phyloP scores from a whole-genome alignment of 1,140 invertebrate species.

The Ptiloglossa arizonensis region DNA sequence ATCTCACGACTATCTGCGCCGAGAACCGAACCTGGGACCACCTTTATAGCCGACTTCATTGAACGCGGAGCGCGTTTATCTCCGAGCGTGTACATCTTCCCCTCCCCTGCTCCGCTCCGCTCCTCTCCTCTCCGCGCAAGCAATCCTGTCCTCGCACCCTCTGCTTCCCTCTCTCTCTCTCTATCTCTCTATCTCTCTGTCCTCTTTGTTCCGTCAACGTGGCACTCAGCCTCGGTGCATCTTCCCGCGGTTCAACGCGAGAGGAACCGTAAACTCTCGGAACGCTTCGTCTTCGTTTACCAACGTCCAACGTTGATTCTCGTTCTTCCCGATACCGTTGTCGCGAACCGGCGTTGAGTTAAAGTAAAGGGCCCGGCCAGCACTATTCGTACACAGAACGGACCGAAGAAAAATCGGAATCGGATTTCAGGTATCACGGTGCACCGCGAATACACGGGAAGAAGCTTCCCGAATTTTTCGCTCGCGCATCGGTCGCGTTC shows the following conservation, averaged over 20 bases:
- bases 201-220: slow-evolving; percentile 31
- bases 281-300: slow-evolving; percentile 64
- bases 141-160: slow-evolving; percentile 57
- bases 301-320: slow-evolving; percentile 53
- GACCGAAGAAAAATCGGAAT: not conserved
- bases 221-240: slow-evolving; percentile 40
- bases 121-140: slow-evolving; percentile 35
- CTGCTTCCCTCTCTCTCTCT: slow-evolving; percentile 22
- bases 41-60: slow-evolving; percentile 74
- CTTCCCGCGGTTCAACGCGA: slow-evolving; percentile 28
- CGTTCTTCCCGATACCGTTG: slow-evolving; percentile 38
- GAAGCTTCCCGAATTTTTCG: not conserved
- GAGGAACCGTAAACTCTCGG: slow-evolving; percentile 43
- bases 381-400: slow-evolving; percentile 31
- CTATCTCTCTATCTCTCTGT: slow-evolving; percentile 20
- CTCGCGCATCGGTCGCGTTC: not conserved
- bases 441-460: not conserved
- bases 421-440: not conserved
- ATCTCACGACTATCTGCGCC: slow-evolving; percentile 32
- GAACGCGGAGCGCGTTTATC: slow-evolving; percentile 71
- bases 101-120: slow-evolving; percentile 42
- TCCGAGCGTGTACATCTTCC: slow-evolving; percentile 69
- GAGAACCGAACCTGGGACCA: slow-evolving; percentile 59
- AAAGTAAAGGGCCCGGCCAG: slow-evolving; percentile 20
- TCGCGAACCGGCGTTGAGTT: slow-evolving; percentile 38